These are phyloP conservation scores for Parthenolecanium corni DNA, from an alignment of 2,888 invertebrate species.

Conservation along the genomic window DNA sequence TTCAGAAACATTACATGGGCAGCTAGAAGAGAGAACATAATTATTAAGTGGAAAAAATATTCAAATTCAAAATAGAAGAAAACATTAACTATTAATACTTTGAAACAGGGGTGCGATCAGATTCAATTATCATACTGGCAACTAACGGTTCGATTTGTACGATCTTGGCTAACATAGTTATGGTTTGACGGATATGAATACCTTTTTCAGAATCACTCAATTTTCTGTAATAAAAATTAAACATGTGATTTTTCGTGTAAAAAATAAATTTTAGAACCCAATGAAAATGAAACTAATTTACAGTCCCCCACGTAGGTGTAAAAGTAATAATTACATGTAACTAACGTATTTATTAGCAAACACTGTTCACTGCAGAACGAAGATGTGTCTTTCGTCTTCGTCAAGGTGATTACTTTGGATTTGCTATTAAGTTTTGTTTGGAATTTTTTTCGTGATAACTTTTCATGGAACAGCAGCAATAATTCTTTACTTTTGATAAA, in stretches of 20 bases:
- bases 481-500: not conserved
- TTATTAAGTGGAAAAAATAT: not conserved
- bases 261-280: not conserved
- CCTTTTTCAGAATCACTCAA: constrained; percentile 5
- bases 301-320: too few relatives aligned
- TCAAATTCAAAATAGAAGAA: not conserved
- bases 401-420: too few relatives aligned
- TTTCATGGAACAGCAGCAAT: not conserved
- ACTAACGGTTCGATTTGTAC: not conserved
- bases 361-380: too few relatives aligned
- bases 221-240: not conserved
- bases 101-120: not conserved
- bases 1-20: not conserved
- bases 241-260: not conserved
- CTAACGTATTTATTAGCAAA: too few relatives aligned
- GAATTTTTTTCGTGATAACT: too few relatives aligned
- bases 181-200: constrained; percentile 2
- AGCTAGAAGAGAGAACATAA: not conserved
- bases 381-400: too few relatives aligned
- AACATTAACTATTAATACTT: not conserved
- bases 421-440: too few relatives aligned
- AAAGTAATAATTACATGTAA: too few relatives aligned
- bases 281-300: too few relatives aligned
- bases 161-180: constrained; percentile 6
- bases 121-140: not conserved